Conservation (phyloP, 2,888 invertebrate genomes). For the Eristalis arbustorum region DNA sequence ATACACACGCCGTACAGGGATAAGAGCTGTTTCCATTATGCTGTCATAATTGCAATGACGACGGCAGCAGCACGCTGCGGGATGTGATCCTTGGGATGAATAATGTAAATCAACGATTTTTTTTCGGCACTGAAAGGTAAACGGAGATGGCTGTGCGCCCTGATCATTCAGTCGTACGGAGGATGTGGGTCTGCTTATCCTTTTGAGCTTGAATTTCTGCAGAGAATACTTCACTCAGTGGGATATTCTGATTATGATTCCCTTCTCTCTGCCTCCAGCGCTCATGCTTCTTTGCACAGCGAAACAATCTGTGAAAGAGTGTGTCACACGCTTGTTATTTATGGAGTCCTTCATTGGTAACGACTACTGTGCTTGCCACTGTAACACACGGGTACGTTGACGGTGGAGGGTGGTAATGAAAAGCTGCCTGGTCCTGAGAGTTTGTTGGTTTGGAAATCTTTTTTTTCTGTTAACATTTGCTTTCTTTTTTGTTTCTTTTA, state of each 20-base stretch:
- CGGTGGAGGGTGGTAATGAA: constrained; percentile 59
- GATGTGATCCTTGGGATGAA: constrained; percentile 66
- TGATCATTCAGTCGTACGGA: constrained; percentile 41
- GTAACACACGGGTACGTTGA: neutral
- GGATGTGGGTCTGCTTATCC: constrained; percentile 36
- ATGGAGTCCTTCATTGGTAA: constrained; percentile 72
- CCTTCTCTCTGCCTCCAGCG: constrained; percentile 21
- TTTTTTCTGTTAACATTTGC: constrained; percentile 26
- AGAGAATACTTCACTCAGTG: constrained; percentile 46
- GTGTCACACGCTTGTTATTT: constrained; percentile 73
- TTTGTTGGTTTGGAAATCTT: constrained; percentile 22
- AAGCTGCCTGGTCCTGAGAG: constrained; percentile 28
- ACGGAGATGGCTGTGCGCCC: constrained; percentile 28
- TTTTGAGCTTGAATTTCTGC: constrained; percentile 27
- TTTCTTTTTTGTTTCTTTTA: neutral
- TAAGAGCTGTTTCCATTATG: constrained; percentile 61
- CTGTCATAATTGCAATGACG: constrained; percentile 64
- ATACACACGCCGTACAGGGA: constrained; percentile 16
- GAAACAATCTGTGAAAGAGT: constrained; percentile 64
- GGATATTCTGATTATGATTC: constrained; percentile 60
- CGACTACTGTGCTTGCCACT: constrained; percentile 35
- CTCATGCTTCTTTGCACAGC: constrained; percentile 38
- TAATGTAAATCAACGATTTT: constrained; percentile 52
- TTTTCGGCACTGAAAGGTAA: constrained; percentile 45
- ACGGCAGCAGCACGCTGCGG: constrained; percentile 36